Percentiles rank a stretch among this genome's conserved stretches.
These are phyloP conservation scores for Chalcis sispes DNA, from an alignment of 2,888 invertebrate species.

Conservation along the genomic window DNA sequence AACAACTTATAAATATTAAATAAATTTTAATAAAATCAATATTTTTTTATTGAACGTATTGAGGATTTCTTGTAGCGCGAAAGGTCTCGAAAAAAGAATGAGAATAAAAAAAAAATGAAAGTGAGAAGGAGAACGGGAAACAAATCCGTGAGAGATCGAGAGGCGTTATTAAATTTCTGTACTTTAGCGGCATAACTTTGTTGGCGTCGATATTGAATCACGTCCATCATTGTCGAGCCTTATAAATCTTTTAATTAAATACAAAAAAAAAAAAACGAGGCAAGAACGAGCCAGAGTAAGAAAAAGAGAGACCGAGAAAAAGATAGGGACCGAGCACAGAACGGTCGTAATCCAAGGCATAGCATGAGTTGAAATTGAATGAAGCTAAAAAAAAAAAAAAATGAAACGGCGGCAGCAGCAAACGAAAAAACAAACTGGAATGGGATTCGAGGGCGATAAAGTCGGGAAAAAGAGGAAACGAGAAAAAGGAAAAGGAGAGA, in stretches of 20 bases:
- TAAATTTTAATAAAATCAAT: neutral
- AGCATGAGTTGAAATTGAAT: slow-evolving; percentile 49
- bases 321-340: neutral
- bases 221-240: slow-evolving; percentile 46
- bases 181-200: slow-evolving; percentile 26
- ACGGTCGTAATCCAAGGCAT: slow-evolving; percentile 31
- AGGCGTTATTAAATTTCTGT: slow-evolving; percentile 38
- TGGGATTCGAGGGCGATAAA: slow-evolving; percentile 12
- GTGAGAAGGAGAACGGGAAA: too few relatives aligned
- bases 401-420: slow-evolving; percentile 10
- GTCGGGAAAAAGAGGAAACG: neutral
- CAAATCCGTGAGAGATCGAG: too few relatives aligned
- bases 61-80: too few relatives aligned
- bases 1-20: neutral
- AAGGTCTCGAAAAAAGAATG: too few relatives aligned
- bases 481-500: neutral
- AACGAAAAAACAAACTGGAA: neutral
- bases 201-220: slow-evolving; percentile 45
- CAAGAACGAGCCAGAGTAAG: neutral
- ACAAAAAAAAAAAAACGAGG: slow-evolving; percentile 2
- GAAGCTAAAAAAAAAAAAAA: slow-evolving; percentile 48
- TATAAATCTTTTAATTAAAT: slow-evolving; percentile 52
- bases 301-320: neutral
- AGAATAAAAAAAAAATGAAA: too few relatives aligned
- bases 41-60: neutral